These are phyloP conservation scores for Sylvia borin DNA, from an alignment of 2,797 vertebrate species.

Conservation along the genomic window DNA sequence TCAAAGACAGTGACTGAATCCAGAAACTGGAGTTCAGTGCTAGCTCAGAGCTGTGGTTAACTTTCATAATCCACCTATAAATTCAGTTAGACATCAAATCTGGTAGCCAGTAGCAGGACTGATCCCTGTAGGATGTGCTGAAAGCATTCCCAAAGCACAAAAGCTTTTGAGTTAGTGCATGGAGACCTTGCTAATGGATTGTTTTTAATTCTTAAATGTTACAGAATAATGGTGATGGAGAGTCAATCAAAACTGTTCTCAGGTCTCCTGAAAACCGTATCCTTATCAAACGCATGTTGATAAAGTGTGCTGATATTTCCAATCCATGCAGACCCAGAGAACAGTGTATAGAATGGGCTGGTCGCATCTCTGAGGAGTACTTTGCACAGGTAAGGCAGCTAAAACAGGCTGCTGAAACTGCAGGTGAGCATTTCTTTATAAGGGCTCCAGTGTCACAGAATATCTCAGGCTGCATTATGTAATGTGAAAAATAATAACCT, in stretches of 20 bases:
- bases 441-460: neutral
- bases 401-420: neutral
- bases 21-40: neutral
- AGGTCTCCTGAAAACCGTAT: slow-evolving; percentile 90
- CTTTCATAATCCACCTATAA: neutral
- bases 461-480: neutral
- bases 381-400: slow-evolving; percentile 90
- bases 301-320: slow-evolving; percentile 96
- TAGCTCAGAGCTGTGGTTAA: neutral
- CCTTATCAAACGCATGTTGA: slow-evolving; percentile 95
- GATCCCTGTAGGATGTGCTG: neutral
- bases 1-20: neutral
- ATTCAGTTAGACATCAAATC: neutral
- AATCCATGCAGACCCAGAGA: slow-evolving; percentile 92
- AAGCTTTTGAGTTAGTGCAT: neutral
- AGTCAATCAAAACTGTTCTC: slow-evolving; percentile 84
- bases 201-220: slow-evolving; percentile 37
- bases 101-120: neutral
- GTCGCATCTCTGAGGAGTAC: slow-evolving; percentile 96
- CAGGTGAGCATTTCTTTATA: neutral
- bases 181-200: slow-evolving; percentile 37
- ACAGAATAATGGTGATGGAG: slow-evolving; percentile 80
- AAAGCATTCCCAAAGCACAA: neutral
- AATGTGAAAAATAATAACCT: neutral
- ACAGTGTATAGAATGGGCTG: slow-evolving; percentile 94